Evolutionary conservation across 2,797 vertebrate species (phyloP).

Genomic region (Gymnodraco acuticeps): DNA sequence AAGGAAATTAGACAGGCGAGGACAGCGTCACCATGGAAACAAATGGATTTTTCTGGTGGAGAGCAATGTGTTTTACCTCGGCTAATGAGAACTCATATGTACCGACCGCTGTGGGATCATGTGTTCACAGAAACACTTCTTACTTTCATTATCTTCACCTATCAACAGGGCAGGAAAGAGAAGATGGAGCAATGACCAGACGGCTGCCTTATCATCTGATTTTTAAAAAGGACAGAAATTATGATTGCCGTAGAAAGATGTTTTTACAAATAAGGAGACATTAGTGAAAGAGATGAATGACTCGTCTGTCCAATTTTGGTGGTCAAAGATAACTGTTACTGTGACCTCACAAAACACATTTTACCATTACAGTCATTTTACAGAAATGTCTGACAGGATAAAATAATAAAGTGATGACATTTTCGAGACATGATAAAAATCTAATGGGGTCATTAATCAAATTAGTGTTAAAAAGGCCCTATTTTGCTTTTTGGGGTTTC

Average conservation of each 20-base stretch:
- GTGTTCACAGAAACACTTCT: conserved; percentile 47
- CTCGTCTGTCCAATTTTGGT: too few relatives aligned
- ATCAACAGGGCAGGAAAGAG: conserved; percentile 15
- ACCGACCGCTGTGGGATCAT: conserved; percentile 52
- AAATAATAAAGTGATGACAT: too few relatives aligned
- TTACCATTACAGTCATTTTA: too few relatives aligned
- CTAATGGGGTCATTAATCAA: too few relatives aligned
- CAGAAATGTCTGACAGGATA: too few relatives aligned
- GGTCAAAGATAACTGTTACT: too few relatives aligned
- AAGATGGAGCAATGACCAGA: conserved; percentile 37
- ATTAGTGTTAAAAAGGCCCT: too few relatives aligned
- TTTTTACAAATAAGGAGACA: too few relatives aligned
- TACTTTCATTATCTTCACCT: conserved; percentile 40
- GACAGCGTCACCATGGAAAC: conserved; percentile 70
- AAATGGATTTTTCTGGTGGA: conserved; percentile 71
- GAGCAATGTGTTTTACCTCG: conserved; percentile 66
- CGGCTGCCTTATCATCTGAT: conserved; percentile 6
- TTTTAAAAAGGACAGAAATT: conserved; percentile 7
- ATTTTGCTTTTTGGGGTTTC: too few relatives aligned
- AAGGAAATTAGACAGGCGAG: conserved; percentile 68
- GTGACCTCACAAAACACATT: too few relatives aligned
- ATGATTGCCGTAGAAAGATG: not conserved
- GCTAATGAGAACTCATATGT: conserved; percentile 73
- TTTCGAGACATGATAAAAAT: too few relatives aligned
- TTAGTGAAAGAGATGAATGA: too few relatives aligned